Evolutionary conservation across 92 coral and sea anemone genomes (phyloP).

Genomic region (Phenganax subtilis): DNA sequence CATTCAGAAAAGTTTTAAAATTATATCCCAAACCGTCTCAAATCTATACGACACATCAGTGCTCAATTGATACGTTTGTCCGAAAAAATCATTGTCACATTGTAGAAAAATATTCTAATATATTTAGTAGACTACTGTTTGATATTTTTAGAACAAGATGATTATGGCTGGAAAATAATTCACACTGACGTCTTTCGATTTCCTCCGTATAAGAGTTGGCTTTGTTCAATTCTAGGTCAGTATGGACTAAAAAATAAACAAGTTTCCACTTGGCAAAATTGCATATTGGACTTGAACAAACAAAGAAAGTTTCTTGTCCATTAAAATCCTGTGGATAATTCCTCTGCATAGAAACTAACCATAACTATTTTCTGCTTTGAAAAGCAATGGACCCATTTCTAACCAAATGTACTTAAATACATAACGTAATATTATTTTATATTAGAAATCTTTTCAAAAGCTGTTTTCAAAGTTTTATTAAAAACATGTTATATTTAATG

Average conservation of each 20-base stretch:
- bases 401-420: too few relatives aligned
- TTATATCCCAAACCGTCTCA: too few relatives aligned
- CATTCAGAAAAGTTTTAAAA: background rate
- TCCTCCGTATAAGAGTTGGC: conserved; percentile 91
- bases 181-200: conserved; percentile 93
- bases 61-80: background rate
- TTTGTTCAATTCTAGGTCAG: conserved; percentile 92
- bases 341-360: too few relatives aligned
- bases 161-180: conserved; percentile 95
- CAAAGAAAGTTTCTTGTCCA: too few relatives aligned
- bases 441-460: background rate
- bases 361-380: too few relatives aligned
- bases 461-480: background rate
- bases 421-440: background rate
- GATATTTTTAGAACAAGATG: conserved; percentile 58
- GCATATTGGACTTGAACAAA: too few relatives aligned
- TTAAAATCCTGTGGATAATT: too few relatives aligned
- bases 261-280: background rate
- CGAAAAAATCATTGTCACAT: background rate
- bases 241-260: background rate
- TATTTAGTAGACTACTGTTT: background rate
- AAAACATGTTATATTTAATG: too few relatives aligned
- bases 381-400: too few relatives aligned
- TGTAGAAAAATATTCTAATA: background rate
- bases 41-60: too few relatives aligned